A percentile compares a stretch with the other conserved stretches of the same genome.
Conservation (phyloP, 1,140 invertebrate species). For the Halyomorpha halys region DNA sequence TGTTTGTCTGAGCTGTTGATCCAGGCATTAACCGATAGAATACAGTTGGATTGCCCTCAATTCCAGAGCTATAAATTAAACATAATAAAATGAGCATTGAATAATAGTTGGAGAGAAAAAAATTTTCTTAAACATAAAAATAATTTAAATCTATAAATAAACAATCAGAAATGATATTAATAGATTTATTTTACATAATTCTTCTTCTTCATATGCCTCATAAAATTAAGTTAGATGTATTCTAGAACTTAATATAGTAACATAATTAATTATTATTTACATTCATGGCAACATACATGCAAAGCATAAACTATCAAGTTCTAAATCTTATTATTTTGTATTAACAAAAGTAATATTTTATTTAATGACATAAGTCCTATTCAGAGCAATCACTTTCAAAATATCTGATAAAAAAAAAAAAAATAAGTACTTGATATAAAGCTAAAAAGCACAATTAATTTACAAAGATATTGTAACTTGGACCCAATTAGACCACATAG, state of each 20-base stretch:
- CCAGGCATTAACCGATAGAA: constrained; percentile 90
- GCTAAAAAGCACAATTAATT: neutral
- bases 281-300: too few relatives aligned
- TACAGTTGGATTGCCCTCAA: constrained; percentile 88
- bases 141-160: neutral
- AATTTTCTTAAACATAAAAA: neutral
- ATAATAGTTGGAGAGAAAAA: neutral
- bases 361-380: neutral
- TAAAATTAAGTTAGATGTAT: too few relatives aligned
- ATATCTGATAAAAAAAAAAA: neutral
- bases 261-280: too few relatives aligned
- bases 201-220: too few relatives aligned
- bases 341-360: neutral
- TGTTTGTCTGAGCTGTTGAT: constrained; percentile 89
- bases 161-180: neutral
- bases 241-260: too few relatives aligned
- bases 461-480: too few relatives aligned
- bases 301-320: too few relatives aligned
- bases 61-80: constrained; percentile 66
- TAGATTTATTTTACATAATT: neutral
- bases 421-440: neutral
- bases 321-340: neutral
- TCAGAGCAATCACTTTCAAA: neutral
- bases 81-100: too few relatives aligned
- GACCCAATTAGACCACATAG: too few relatives aligned